Evolutionary conservation across 2,888 invertebrate genomes (phyloP), one percentile per base, ranked within the genome.

Genomic region (Dendrolimus pini): DNA sequence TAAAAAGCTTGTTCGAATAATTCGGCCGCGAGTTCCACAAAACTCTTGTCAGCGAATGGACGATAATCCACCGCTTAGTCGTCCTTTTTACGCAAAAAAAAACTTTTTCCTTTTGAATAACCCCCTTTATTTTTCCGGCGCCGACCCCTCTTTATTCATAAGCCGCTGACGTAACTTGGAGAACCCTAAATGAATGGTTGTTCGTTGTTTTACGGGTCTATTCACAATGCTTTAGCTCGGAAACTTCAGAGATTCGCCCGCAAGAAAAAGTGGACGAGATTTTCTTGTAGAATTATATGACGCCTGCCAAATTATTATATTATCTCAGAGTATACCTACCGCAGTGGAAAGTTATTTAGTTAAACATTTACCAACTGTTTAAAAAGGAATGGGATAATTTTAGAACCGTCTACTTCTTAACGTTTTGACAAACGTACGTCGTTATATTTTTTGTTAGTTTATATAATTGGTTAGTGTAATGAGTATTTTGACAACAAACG

Each of bases 131-230:
- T 89, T 84, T 85, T 82, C 78, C 77, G 71, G 68, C 71, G 74
- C 77, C 80, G 79, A 77, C 78, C 74, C 84, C 85, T 85, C 84
- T 87, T 89, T 89, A 89, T 89, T 88, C 87, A 89, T 88, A 88
- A 88, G 85, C 83, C 82, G 70, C 81, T 83, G 83, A 85, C 83
- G 87, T 82, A 86, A 88, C 86, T 86, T 80, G 78, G 82, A 85
- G 82, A 82, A 78, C 82, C 85, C 82, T 84, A 88, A 90, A 89
- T 89, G 86, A 89, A 89, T 83, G 89, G 89, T 78, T 87, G 88
- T 89, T 89, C 85, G 83, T 88, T 89, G 86, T 90, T 90, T 90
- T 89, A 90, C 88, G 88, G 84, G 80, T 85, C 86, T 88, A 85
- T 87, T 85, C 83, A 83, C 86, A 84, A 83, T 83, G 85, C 77